A percentile compares a stretch with the other conserved stretches of the same genome.
phyloP scores from a whole-genome alignment of 1,140 invertebrate genomes.

The Chironomus tepperi region DNA sequence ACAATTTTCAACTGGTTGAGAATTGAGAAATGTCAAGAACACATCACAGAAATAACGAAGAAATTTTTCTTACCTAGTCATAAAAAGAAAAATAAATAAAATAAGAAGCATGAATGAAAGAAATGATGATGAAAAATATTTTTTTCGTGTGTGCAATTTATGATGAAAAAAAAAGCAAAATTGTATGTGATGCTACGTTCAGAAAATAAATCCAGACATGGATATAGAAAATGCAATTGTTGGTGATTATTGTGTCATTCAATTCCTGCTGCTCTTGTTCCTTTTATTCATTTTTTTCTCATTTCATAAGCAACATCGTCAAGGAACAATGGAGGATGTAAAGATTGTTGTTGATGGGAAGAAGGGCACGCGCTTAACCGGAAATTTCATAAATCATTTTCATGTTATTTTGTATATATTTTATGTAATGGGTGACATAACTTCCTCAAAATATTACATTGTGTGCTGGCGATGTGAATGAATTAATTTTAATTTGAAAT shows the following conservation, averaged over 20 bases:
- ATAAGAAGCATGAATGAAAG: too few species aligned
- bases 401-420: background rate
- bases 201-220: background rate
- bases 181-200: too few species aligned
- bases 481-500: background rate
- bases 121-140: too few species aligned
- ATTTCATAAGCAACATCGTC: background rate
- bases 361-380: background rate
- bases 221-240: background rate
- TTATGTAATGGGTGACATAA: background rate
- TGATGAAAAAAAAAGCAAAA: too few species aligned
- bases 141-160: too few species aligned
- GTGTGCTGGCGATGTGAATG: background rate
- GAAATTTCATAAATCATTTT: constrained; percentile 18
- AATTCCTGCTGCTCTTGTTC: background rate
- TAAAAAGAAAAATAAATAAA: too few species aligned
- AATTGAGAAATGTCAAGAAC: too few species aligned
- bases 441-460: background rate
- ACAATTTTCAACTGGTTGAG: too few species aligned
- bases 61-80: too few species aligned
- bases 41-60: too few species aligned
- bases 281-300: background rate
- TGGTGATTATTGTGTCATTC: constrained; percentile 1
- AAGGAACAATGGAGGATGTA: too few species aligned
- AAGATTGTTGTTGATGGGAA: background rate